phyloP scores from a whole-genome alignment of 2,888 invertebrate genomes.

The Norana najaformis region DNA sequence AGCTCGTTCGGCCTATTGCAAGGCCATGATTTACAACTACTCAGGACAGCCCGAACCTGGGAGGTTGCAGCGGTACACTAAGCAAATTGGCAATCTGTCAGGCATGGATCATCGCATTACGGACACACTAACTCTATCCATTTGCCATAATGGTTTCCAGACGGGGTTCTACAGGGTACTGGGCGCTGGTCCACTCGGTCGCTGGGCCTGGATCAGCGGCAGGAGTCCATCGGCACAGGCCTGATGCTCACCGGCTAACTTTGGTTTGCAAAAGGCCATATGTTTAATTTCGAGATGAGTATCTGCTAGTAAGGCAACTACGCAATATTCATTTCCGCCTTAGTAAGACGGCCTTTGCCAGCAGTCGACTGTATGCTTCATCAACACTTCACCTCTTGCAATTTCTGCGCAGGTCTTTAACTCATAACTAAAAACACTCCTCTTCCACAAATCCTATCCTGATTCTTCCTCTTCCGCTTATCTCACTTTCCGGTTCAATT shows the following conservation, averaged over 20 bases:
- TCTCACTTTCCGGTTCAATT: too few species aligned
- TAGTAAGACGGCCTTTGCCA: too few species aligned
- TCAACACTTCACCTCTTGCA: too few species aligned
- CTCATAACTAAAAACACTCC: too few species aligned
- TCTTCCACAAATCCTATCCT: too few species aligned
- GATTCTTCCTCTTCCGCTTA: too few species aligned
- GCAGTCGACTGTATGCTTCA: too few species aligned
- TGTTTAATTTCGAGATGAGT: too few species aligned
- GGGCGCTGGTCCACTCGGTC: not conserved
- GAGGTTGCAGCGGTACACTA: not conserved
- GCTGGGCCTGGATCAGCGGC: not conserved
- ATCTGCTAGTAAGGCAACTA: too few species aligned
- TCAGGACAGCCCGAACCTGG: not conserved
- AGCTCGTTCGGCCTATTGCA: not conserved
- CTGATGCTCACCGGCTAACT: not conserved
- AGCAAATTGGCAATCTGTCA: constrained; percentile 13
- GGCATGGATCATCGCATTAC: not conserved
- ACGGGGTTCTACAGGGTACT: not conserved
- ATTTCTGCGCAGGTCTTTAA: too few species aligned
- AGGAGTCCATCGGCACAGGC: not conserved
- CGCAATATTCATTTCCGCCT: too few species aligned
- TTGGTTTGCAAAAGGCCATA: too few species aligned
- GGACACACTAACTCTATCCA: not conserved
- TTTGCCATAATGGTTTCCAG: not conserved
- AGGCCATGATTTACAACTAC: not conserved